Evolutionary conservation across 2,797 vertebrate genomes (phyloP).

Genomic region (Sphenopsis melanotis): DNA sequence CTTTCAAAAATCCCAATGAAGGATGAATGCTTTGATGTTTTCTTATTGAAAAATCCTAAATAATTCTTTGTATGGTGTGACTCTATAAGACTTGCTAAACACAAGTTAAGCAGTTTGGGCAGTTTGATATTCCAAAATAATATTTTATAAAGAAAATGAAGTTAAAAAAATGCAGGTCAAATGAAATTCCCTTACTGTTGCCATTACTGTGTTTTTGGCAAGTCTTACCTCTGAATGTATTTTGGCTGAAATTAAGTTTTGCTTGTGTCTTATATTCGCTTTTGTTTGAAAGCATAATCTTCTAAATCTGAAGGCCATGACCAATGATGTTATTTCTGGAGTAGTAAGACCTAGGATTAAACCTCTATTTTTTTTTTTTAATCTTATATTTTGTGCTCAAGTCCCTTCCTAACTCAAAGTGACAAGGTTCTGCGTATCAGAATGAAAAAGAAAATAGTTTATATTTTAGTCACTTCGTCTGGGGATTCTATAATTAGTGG

Average conservation of each 20-base stretch:
- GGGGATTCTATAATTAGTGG: not conserved
- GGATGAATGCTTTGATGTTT: not conserved
- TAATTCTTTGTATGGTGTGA: not conserved
- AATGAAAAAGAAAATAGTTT: not conserved
- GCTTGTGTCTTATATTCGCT: not conserved
- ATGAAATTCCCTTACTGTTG: not conserved
- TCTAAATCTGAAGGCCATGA: not conserved
- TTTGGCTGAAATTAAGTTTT: not conserved
- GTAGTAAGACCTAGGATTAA: not conserved
- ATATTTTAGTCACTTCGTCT: not conserved
- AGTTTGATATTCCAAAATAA: not conserved
- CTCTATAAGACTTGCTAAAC: not conserved
- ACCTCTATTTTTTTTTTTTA: not conserved
- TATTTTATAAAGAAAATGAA: not conserved
- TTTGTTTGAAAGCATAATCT: not conserved
- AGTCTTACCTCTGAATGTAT: not conserved
- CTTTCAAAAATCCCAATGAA: not conserved
- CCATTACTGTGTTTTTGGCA: not conserved
- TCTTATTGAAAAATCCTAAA: constrained; percentile 36
- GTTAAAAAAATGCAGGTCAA: not conserved
- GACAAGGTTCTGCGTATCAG: not conserved
- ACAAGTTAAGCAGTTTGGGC: not conserved
- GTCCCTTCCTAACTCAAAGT: not conserved
- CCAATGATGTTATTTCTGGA: not conserved
- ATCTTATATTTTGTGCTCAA: not conserved